Evolutionary conservation across 2,113 vertebrate species (phyloP), one percentile per base, ranked within the genome.

Genomic region (Mus pahari): DNA sequence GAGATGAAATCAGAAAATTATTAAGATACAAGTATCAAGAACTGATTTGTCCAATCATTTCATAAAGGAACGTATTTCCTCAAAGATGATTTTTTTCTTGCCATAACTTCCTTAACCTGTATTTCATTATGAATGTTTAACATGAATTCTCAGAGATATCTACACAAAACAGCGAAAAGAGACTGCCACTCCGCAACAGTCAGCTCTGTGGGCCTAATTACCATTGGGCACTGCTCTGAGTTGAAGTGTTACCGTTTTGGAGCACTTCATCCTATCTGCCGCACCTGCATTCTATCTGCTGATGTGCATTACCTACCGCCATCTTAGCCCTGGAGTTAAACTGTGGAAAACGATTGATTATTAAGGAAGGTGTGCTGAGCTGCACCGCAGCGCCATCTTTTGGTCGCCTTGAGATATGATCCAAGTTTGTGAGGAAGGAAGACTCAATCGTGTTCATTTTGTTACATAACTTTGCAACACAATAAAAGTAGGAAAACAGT

Each of bases 301-400:
- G 95, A 93, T 83, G 92, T 33, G n/a, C 48, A 39, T 73, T 95
- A 92, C 96, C 31, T 95, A 92, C 96, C 31, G 2, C 97, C 97
- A 97, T 97, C 84, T 96, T 94, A 93, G 79, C 75, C 79, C 70
- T 11, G 74, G 91, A 91, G 86, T 78, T 93, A 60, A 96, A 94
- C 62, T 92, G 84, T 53, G 71, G 36, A 77, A 90, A 39, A 66
- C 39, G 71, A 84, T 88, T 81, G 93, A 90, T 90, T 68, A 88
- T 39, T 74, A 83, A 94, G 48, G 55, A 89, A 50, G 1, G 26
- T 20, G 68, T 42, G 78, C 82, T 97, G 33, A 95, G 97, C 92
- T 96, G 91, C 96, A 94, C 96, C 87, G 93, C 96, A 98, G 96
- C 97, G 86, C 96, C 97, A 97, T 96, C 97, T 97, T 97, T 98